A percentile compares a stretch with the other conserved stretches of the same genome.
Evolutionary conservation across 2,113 vertebrate genomes (phyloP).

Genomic region (Apistogramma diplotaenia): DNA sequence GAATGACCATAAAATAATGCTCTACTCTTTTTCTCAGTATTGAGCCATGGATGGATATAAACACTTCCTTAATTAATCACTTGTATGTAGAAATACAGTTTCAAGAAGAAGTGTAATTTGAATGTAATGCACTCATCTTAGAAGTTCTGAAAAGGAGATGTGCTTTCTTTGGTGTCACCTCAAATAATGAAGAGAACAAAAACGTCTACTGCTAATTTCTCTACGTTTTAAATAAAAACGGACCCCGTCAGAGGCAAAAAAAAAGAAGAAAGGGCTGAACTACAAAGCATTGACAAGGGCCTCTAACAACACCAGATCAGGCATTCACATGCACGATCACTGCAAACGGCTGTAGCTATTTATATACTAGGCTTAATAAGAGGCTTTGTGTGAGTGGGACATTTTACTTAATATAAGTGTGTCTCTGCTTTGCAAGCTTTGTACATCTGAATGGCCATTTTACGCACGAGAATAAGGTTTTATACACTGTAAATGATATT

Average conservation of each 20-base stretch:
- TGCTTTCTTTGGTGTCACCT: background rate
- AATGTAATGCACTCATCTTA: background rate
- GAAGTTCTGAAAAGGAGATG: background rate
- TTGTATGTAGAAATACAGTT: background rate
- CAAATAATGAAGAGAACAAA: background rate
- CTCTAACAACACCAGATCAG: background rate
- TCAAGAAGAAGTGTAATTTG: background rate
- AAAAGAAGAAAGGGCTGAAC: background rate
- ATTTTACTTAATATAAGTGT: no score
- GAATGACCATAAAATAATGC: background rate
- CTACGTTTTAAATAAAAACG: background rate
- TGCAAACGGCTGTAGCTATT: background rate
- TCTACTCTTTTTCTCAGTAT: background rate
- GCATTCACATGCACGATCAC: background rate
- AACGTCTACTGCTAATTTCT: background rate
- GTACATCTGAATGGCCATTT: background rate
- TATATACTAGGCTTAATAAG: background rate
- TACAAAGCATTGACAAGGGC: background rate
- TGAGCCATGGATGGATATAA: background rate
- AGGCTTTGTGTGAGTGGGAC: background rate
- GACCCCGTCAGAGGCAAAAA: background rate
- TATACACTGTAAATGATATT: background rate
- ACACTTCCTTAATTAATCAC: background rate
- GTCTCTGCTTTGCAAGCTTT: accelerated
- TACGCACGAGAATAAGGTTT: no score